Base-by-base conservation (phyloP, 2,888 invertebrate species). In the Selenia dentaria region DNA sequence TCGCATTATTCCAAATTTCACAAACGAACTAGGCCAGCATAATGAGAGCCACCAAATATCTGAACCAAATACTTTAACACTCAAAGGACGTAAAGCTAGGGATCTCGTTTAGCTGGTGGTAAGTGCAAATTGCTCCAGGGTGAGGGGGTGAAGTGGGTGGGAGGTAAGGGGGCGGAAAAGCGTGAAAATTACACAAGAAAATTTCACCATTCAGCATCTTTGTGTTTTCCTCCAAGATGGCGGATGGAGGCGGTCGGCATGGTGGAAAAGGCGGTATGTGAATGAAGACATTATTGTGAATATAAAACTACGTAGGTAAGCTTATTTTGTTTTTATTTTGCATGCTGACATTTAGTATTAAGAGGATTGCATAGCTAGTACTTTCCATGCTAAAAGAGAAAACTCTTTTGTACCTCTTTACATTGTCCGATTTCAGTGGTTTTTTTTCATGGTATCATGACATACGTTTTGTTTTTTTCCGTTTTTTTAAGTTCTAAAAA, bases 181-280 rank as follows among this genome's bases (percentile, higher is more conserved):
- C 83, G 85, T 78, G 88, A 89, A 89, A 89, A 89, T 90, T 89
- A 89, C 84, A 87, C 84, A 86, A 89, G 89, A 89, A 90, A 90
- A 87, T 89, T 89, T 85, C 84, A 61, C 83, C 79, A 84, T 86
- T 87, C 88, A 86, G 80, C 87, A 89, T 89, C 88, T 89, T 90
- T 89, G 89, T 88, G 80, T 86, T 86, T 86, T 87, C 81, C 82
- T 80, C 72, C 85, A 89, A 89, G 89, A 89, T 88, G 89, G 89
- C 87, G 89, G 65, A 55, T 51, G 54, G 35, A 45, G 41, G 53
- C 61, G 43, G 46, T 40, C 33, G 29, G 8, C 42, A n/a, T n/a
- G n/a, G 38, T 24, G 38, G 18, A 66, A 31, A 72, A 22, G 46
- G 65, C 13, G 12, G 71, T 64, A 70, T 28, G 29, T 4, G 16